These are phyloP conservation scores for Clistopyga incitator DNA, from an alignment of 2,888 invertebrate genomes.

Conservation along the genomic window DNA sequence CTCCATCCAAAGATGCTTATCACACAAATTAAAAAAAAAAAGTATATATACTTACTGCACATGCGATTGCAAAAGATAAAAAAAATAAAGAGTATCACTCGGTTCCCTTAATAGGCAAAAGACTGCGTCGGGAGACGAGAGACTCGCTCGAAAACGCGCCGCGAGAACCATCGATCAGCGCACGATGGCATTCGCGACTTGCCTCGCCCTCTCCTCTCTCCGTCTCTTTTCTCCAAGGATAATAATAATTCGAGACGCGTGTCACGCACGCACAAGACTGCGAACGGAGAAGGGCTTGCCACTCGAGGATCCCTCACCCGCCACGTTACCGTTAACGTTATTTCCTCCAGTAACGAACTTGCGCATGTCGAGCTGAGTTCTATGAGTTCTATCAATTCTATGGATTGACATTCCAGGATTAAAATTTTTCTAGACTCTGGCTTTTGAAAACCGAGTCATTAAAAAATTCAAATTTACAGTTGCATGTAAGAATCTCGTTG, in stretches of 20 bases:
- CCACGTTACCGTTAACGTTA: constrained; percentile 54
- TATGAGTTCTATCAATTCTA: not conserved
- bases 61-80: too few species aligned
- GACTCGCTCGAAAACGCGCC: constrained; percentile 20
- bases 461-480: too few species aligned
- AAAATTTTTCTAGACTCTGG: not conserved
- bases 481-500: not conserved
- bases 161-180: constrained; percentile 46
- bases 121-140: not conserved
- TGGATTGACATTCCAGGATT: not conserved
- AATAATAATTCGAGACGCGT: constrained; percentile 68
- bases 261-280: constrained; percentile 61
- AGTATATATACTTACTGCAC: too few species aligned
- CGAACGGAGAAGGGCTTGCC: constrained; percentile 45
- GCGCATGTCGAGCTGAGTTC: not conserved
- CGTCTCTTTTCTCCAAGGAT: constrained; percentile 45
- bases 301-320: constrained; percentile 48
- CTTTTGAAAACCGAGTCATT: too few species aligned
- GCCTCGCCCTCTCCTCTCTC: constrained; percentile 61
- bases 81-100: too few species aligned
- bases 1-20: too few species aligned
- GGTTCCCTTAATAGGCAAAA: not conserved
- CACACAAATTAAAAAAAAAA: too few species aligned
- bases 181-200: constrained; percentile 57
- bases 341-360: constrained; percentile 5